Base-by-base conservation (phyloP, 2,888 invertebrate genomes). In the Leptopilina syphax region DNA sequence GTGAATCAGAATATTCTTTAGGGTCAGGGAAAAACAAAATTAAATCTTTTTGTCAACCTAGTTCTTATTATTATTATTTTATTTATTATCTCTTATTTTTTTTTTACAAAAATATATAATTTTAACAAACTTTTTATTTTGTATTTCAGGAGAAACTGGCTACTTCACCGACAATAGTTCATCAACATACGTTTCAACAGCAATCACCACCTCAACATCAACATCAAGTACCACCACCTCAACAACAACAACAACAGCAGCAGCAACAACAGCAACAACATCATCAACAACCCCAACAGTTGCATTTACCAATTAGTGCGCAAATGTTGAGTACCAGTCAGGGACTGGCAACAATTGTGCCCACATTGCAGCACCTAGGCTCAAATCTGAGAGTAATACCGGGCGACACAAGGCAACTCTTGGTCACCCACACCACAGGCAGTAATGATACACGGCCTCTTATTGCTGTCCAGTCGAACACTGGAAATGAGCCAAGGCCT, bases 281-380 rank as follows among this genome's bases (percentile, higher is more conserved):
- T 0, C 85, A 83, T 66, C 89, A 89, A 80, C 90, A 89, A 44
- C 79, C 88, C 50, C 91, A 91, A 80, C 91, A 92, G 81, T 83
- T 92, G 73, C 92, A 92, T 78, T 85, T 92, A 80, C 92, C 92
- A 13, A 91, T 91, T 81, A 89, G 87, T 77, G 90, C 91, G 57
- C 91, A 91, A 76, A 91, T 92, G 91, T 84, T 92, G 82, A 92
- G 91, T 79, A 90, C 92, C 73, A 89, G 86, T 81, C 91, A 91
- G 77, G 90, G 91, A 6, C 83, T 92, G 80, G 91, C 92, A 50
- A 91, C 92, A 70, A 90, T 92, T 60, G 91, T 92, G 41, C 92
- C 92, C 66, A 89, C 92, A 44, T 84, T 92, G n/a, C 92, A 91
- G 79, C 92, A 92, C 81, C 88, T 92, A 24, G 91, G 90, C 0